Percentiles rank a stretch among this genome's conserved stretches.
These are phyloP conservation scores for Beroe forskalii DNA, from an alignment of 37 sponge, comb jelly and placozoan genomes.

Conservation along the genomic window DNA sequence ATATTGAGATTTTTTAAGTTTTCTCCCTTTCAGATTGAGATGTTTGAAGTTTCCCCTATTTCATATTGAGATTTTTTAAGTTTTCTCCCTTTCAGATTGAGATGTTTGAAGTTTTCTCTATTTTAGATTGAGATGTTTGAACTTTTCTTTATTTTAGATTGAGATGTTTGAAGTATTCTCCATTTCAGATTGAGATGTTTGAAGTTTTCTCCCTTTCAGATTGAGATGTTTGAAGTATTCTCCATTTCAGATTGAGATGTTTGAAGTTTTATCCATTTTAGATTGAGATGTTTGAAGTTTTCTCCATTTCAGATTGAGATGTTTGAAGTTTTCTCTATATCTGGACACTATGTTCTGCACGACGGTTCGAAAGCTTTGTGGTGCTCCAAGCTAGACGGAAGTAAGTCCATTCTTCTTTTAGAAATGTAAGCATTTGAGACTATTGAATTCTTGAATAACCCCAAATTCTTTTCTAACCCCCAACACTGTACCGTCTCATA, in stretches of 20 bases:
- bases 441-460: too few relatives aligned
- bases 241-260: not conserved
- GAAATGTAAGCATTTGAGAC: too few relatives aligned
- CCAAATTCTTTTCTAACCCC: too few relatives aligned
- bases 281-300: not conserved
- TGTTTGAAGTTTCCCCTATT: not conserved
- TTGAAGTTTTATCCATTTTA: not conserved
- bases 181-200: not conserved
- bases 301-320: not conserved
- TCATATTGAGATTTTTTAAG: not conserved
- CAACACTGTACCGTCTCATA: too few relatives aligned
- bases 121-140: not conserved
- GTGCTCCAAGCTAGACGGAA: slow-evolving; percentile 60
- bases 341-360: slow-evolving; percentile 55
- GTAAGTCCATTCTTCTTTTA: not conserved
- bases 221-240: not conserved
- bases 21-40: not conserved
- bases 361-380: slow-evolving; percentile 16
- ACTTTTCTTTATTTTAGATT: not conserved
- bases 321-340: slow-evolving; percentile 57
- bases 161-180: not conserved
- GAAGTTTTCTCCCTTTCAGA: not conserved
- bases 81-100: not conserved
- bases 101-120: not conserved
- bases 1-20: not conserved